Evolutionary conservation across 2,797 vertebrate genomes (phyloP).

Genomic region (Pangasius sanitwongsei): DNA sequence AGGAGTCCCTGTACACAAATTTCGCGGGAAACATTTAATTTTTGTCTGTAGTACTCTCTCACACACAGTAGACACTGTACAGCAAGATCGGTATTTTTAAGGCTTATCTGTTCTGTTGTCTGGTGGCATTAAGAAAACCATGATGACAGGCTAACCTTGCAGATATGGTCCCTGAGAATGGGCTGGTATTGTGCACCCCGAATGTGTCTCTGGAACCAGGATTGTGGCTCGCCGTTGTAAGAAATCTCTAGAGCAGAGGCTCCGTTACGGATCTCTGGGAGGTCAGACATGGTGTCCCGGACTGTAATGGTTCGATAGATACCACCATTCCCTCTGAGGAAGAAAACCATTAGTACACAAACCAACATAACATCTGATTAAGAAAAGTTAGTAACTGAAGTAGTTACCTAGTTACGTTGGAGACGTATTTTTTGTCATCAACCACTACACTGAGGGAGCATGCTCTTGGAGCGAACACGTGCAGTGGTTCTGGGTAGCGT

Average conservation of each 20-base stretch:
- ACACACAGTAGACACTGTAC: too few species aligned
- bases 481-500: constrained; percentile 89
- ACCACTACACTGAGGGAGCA: constrained; percentile 93
- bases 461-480: constrained; percentile 92
- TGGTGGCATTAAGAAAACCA: background rate
- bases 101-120: too few species aligned
- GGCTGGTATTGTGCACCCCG: constrained; percentile 94
- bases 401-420: constrained; percentile 89
- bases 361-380: background rate
- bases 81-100: too few species aligned
- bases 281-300: constrained; percentile 94
- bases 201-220: constrained; percentile 98
- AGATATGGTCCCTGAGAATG: constrained; percentile 96
- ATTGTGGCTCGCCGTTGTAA: constrained; percentile 96
- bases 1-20: too few species aligned
- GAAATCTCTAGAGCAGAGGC: constrained; percentile 89
- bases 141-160: constrained; percentile 80
- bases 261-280: constrained; percentile 93
- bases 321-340: constrained; percentile 83
- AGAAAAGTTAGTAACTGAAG: background rate
- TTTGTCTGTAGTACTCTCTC: too few species aligned
- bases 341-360: background rate
- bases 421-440: constrained; percentile 92
- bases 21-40: too few species aligned
- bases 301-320: constrained; percentile 96